Base-by-base conservation (phyloP, 2,797 vertebrate genomes). In the Pantherophis alleghaniensis region DNA sequence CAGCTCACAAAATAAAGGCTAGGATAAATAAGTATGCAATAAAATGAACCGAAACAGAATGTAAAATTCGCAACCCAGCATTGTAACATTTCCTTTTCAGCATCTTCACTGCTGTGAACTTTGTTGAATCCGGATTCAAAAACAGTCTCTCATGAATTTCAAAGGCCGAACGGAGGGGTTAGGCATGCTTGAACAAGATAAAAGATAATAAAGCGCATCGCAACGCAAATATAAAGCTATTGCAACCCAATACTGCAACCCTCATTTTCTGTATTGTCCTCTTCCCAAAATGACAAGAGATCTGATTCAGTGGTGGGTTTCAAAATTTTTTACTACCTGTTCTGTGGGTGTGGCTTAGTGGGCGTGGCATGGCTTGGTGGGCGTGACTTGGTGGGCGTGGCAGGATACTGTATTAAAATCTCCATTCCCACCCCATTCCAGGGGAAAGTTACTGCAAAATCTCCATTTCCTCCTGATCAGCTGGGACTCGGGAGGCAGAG, bases 121-220 rank as follows among this genome's bases (percentile, higher is more conserved):
- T 95, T 4, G 88, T 18, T 94, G 42, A 89, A 60, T 60, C 93
- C 59, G 87, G 66, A 12, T 28, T 63, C 93, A 93, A 74, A 74
- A 56, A 3, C 16, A 90, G 90, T 89, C 91, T 93, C 88, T 79
- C 0, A 32, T 20, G 0, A 28, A 26, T 83, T 91, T 92, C n/a
- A 59, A 89, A 94, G 60, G 10, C 13, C 63, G 26, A 94, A 87
- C 7, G 92, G 51, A 87, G 7, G 61, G 2, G 32, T 18, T 53
- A 32, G 2, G 37, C 22, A 37, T 74, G 69, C 16, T 74, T 74
- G 69, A 37, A 74, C 37, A 37, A 37, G 28, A 37, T 9, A 4
- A 37, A 37, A 74, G 18, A 9, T 7, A 37, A 74, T 74, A 37
- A 74, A 74, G 3, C 2, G 3, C 32, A 37, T 0, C 69, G 18